A percentile compares a stretch with the other conserved stretches of the same genome.
Conservation (phyloP, 1,140 invertebrate genomes). For the Aleiodes sp. region DNA sequence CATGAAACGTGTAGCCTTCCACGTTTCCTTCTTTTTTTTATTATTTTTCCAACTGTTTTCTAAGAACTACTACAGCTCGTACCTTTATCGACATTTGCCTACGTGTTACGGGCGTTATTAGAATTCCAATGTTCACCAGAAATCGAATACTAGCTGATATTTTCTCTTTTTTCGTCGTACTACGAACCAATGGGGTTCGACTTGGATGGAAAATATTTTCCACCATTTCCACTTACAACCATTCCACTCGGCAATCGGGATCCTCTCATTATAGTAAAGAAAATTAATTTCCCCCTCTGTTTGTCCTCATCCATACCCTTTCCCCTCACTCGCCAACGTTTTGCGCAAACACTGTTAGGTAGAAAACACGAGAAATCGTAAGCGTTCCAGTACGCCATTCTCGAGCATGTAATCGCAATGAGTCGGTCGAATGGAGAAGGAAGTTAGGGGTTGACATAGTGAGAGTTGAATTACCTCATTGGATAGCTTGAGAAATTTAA, state of each 20-base stretch:
- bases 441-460: not conserved
- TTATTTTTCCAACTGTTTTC: conserved; percentile 12
- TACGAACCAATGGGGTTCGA: not conserved
- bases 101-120: conserved; percentile 40
- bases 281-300: conserved; percentile 39
- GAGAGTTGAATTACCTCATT: conserved; percentile 11
- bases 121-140: conserved; percentile 35
- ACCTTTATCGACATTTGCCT: conserved; percentile 41
- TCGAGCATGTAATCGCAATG: conserved; percentile 13
- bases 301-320: no score
- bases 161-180: not conserved
- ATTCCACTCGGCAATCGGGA: conserved; percentile 6
- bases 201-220: not conserved
- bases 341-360: not conserved
- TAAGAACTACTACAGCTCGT: conserved; percentile 6
- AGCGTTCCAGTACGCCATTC: conserved; percentile 12
- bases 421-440: not conserved
- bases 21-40: not conserved
- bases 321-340: no score
- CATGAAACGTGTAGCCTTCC: not conserved
- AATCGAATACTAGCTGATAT: conserved; percentile 34
- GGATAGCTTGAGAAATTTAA: no score
- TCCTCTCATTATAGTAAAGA: conserved; percentile 16
- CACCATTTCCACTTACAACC: not conserved
- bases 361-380: not conserved